Evolutionary conservation across 2,888 invertebrate species (phyloP).

Genomic region (Drosophila subsilvestris): DNA sequence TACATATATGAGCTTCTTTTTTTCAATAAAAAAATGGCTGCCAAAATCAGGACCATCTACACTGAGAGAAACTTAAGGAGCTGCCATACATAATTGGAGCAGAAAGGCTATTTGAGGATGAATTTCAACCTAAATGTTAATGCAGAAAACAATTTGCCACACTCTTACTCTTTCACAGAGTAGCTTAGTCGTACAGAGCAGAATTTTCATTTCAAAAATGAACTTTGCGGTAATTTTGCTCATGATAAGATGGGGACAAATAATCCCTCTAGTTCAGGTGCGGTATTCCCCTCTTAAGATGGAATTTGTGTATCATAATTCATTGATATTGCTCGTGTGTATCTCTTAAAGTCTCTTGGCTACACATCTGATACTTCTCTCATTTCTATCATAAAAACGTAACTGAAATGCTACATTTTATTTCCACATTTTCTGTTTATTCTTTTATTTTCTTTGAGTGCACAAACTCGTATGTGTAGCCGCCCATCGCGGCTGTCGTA

Average conservation of each 20-base stretch:
- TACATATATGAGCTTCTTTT: background rate
- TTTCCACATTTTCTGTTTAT: background rate
- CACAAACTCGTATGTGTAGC: background rate
- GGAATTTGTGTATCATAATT: no score
- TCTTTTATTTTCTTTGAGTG: background rate
- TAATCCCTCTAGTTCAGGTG: background rate
- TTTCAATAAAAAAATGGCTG: constrained; percentile 71
- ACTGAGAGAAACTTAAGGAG: background rate
- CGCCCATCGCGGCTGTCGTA: background rate
- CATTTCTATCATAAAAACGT: no score
- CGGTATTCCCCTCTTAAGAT: background rate
- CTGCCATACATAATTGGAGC: no score
- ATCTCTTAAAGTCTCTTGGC: no score
- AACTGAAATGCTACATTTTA: background rate
- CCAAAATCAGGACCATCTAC: constrained; percentile 40
- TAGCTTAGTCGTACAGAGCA: background rate
- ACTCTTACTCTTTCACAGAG: background rate
- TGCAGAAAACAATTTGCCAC: no score
- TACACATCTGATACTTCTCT: no score
- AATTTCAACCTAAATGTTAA: no score
- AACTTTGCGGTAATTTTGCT: background rate
- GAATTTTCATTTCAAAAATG: background rate
- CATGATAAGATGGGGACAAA: background rate
- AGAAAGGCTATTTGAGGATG: no score
- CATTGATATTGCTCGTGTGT: no score